Percentiles rank a stretch among this genome's conserved stretches.
phyloP scores from a whole-genome alignment of 2,888 invertebrate genomes.

The Anthoptus insignis region DNA sequence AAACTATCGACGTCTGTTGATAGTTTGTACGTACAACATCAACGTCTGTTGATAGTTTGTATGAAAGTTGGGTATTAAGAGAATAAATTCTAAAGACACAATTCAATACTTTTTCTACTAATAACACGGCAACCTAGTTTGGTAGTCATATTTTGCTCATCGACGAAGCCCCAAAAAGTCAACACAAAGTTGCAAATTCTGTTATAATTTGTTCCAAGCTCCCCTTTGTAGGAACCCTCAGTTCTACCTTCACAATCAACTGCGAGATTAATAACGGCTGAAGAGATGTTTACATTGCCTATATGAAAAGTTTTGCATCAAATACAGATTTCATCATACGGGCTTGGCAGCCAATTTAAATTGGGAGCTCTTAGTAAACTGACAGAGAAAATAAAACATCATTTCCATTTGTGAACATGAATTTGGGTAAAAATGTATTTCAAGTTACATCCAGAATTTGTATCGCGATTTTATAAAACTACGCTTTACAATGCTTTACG shows the following conservation, averaged over 20 bases:
- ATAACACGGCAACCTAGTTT: too few relatives aligned
- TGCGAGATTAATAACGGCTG: slow-evolving; percentile 26
- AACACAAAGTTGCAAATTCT: slow-evolving; percentile 16
- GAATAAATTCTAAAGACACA: too few relatives aligned
- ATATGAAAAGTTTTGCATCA: slow-evolving; percentile 8
- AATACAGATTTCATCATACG: slow-evolving; percentile 16
- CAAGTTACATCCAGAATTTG: background rate
- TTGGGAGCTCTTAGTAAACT: background rate
- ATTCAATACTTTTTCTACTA: too few relatives aligned
- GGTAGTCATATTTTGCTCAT: background rate
- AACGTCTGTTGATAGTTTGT: too few relatives aligned
- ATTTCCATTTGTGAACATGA: background rate
- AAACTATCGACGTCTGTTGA: too few relatives aligned
- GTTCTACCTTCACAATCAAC: slow-evolving; percentile 13
- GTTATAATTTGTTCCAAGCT: slow-evolving; percentile 27
- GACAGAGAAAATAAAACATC: background rate
- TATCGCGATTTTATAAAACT: too few relatives aligned
- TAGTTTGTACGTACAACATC: too few relatives aligned
- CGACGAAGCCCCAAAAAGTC: background rate
- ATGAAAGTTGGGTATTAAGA: too few relatives aligned
- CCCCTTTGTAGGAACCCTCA: slow-evolving; percentile 16
- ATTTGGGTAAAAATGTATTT: background rate
- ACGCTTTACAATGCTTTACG: too few relatives aligned
- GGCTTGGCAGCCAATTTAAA: slow-evolving; percentile 8
- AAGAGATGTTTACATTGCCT: slow-evolving; percentile 11